Evolutionary conservation across 2,797 vertebrate genomes (phyloP).

Genomic region (Neomorphus geoffroyi): DNA sequence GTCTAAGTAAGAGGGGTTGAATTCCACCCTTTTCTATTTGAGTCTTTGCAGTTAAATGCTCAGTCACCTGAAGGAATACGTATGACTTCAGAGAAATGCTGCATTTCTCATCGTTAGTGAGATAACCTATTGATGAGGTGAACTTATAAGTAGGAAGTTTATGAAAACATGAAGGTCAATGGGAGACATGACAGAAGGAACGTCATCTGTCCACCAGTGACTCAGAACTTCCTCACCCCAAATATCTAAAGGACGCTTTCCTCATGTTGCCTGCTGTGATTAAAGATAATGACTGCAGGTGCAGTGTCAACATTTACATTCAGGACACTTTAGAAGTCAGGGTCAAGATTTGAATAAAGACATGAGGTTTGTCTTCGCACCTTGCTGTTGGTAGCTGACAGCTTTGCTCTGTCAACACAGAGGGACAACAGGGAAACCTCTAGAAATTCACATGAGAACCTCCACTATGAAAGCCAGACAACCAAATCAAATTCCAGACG

Average conservation of each 20-base stretch:
- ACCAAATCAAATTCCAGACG: not conserved
- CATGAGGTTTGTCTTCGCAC: not conserved
- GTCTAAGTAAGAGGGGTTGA: not conserved
- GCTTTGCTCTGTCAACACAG: not conserved
- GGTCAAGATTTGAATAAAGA: not conserved
- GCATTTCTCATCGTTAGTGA: not conserved
- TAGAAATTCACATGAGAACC: not conserved
- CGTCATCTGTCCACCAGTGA: not conserved
- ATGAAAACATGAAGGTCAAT: not conserved
- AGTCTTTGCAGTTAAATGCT: not conserved
- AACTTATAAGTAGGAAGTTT: not conserved
- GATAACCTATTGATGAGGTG: not conserved
- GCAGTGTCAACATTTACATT: not conserved
- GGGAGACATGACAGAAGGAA: not conserved
- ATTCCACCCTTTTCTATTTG: not conserved
- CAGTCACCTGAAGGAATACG: not conserved
- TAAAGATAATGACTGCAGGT: not conserved
- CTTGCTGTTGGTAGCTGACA: not conserved
- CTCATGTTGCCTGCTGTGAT: not conserved
- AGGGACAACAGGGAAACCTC: not conserved
- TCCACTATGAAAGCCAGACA: not conserved
- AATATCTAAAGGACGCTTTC: not conserved
- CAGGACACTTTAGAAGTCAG: not conserved
- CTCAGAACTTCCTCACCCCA: not conserved
- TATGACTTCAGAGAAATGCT: not conserved